Conservation (phyloP, 2,113 vertebrate species). For the Trachemys scripta region DNA sequence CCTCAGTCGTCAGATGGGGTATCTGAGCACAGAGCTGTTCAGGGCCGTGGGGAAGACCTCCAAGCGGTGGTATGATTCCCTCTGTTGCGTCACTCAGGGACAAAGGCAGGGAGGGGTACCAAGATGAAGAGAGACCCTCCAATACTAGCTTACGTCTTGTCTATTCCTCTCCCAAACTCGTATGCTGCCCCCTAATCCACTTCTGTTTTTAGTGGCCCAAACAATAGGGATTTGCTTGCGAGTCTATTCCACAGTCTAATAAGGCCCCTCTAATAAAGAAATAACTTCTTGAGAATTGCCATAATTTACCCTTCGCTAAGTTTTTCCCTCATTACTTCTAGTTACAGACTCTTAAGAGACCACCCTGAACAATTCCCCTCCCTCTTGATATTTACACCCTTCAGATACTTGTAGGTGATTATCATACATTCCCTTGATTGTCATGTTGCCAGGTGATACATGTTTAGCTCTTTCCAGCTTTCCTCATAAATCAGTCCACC, state of each 20-base stretch:
- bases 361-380: neutral
- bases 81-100: neutral
- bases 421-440: neutral
- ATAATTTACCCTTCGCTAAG: neutral
- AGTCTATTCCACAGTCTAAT: neutral
- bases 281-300: neutral
- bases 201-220: constrained; percentile 31
- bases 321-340: neutral
- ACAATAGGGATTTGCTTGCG: neutral
- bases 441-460: neutral
- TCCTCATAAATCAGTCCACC: neutral
- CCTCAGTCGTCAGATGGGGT: constrained; percentile 11
- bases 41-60: neutral
- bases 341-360: neutral
- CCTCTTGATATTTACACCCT: neutral
- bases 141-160: neutral
- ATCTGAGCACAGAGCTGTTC: constrained; percentile 7
- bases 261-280: rapidly evolving
- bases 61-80: neutral
- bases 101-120: neutral
- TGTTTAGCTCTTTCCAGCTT: constrained; percentile 3
- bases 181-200: neutral
- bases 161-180: neutral
- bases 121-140: neutral
- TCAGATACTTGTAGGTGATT: neutral